phyloP scores from a whole-genome alignment of 1,140 invertebrate species.

The Cryptotermes secundus region DNA sequence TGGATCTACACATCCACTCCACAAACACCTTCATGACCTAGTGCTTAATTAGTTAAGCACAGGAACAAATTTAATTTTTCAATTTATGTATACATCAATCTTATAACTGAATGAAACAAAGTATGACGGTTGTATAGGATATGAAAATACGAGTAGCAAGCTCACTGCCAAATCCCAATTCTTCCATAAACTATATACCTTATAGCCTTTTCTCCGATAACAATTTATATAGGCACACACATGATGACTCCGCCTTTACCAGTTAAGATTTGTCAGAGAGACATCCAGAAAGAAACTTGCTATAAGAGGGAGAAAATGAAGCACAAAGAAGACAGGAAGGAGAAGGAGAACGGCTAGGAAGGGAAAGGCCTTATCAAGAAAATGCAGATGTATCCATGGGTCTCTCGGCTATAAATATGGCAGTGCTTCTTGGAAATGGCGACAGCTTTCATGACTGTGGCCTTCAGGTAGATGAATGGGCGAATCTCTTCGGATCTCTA shows the following conservation, averaged over 20 bases:
- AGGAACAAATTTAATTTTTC: no score
- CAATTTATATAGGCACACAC: not conserved
- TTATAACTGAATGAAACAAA: no score
- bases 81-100: no score
- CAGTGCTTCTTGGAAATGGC: not conserved
- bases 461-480: not conserved
- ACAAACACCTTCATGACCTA: no score
- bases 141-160: no score
- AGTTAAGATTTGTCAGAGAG: not conserved
- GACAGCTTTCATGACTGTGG: not conserved
- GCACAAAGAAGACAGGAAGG: not conserved
- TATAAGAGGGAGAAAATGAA: not conserved
- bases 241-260: not conserved
- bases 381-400: not conserved
- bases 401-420: not conserved
- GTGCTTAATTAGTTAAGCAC: no score
- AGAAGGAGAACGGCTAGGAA: not conserved
- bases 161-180: no score
- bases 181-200: not conserved
- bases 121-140: no score
- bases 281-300: not conserved
- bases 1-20: no score
- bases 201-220: not conserved
- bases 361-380: not conserved
- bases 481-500: not conserved